Base-by-base conservation (phyloP, 2,113 vertebrate genomes). In the Cygnus buccinator region DNA sequence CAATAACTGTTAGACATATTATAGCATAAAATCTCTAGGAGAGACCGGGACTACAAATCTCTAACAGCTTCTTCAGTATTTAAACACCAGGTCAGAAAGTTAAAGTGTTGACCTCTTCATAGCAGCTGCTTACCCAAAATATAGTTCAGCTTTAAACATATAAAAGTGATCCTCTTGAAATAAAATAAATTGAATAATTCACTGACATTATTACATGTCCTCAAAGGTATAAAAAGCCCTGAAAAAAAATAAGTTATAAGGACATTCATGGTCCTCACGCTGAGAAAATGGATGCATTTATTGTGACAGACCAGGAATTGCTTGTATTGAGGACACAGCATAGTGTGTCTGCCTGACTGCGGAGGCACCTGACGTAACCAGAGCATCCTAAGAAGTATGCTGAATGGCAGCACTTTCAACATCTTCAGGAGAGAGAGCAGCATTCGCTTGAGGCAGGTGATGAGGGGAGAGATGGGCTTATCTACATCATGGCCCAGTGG, bases 81-180 rank as follows among this genome's bases (percentile, higher is more conserved):
- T 89, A 90, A 94, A 92, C 87, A 76, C 23, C 33, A 92, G 68
- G 67, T 84, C 90, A 92, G 75, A 91, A 44, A 92, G 62, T 28
- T 84, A 80, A 88, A 80, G 59, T 37, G 14, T 57, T 71, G 54
- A 7, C 93, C 25, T 89, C 48, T 66, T 33, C 68, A 28, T 33
- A 81, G 61, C 25, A 94, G 39, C 50, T 74, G 35, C 41, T 93
- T 71, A 22, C 7, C 55, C 68, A 21, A 54, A 66, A 83, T 46
- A 61, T 76, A 82, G 44, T 59, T 18, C 14, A 29, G 23, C 26
- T 93, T 31, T 74, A 65, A 73, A 44, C 52, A 61, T 28, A 87
- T 29, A 35, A 92, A 90, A 74, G 57, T 18, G 13, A 75, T 57
- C 8, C 10, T 54, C 13, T 68, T 65, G 31, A 88, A 48, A 55